A percentile compares a stretch with the other conserved stretches of the same genome.
These are phyloP conservation scores for Rhinolophus sinicus DNA, from an alignment of 2,113 vertebrate genomes.

Conservation along the genomic window DNA sequence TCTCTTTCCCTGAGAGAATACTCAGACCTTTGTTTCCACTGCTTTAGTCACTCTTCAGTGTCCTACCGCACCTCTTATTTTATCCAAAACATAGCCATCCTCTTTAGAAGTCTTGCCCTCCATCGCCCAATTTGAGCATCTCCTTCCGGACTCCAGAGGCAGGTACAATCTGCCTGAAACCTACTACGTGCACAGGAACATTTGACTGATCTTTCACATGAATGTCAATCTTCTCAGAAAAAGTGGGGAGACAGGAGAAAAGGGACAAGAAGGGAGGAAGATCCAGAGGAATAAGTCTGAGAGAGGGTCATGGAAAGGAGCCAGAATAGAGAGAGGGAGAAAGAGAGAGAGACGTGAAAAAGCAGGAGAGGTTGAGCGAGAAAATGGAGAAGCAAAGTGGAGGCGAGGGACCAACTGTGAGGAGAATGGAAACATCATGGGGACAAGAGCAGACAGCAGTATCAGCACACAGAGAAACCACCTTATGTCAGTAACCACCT, in stretches of 20 bases:
- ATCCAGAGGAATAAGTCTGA: not conserved
- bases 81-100: not conserved
- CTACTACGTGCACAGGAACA: not conserved
- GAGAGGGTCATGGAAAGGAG: not conserved
- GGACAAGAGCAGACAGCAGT: not conserved
- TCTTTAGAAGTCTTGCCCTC: not conserved
- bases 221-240: conserved; percentile 45
- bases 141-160: not conserved
- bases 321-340: not conserved
- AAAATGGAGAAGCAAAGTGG: not conserved
- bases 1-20: not conserved
- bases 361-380: not conserved
- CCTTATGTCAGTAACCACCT: not conserved
- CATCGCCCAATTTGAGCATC: not conserved
- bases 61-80: not conserved
- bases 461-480: not conserved
- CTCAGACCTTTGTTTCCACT: not conserved
- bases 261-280: not conserved
- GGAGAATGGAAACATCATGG: not conserved
- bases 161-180: conserved; percentile 21
- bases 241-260: not conserved
- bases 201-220: conserved; percentile 36
- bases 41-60: not conserved
- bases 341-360: not conserved
- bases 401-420: not conserved